Evolutionary conservation across 1,140 invertebrate genomes (phyloP), one percentile per base, ranked within the genome.

Genomic region (Eupeodes corollae): DNA sequence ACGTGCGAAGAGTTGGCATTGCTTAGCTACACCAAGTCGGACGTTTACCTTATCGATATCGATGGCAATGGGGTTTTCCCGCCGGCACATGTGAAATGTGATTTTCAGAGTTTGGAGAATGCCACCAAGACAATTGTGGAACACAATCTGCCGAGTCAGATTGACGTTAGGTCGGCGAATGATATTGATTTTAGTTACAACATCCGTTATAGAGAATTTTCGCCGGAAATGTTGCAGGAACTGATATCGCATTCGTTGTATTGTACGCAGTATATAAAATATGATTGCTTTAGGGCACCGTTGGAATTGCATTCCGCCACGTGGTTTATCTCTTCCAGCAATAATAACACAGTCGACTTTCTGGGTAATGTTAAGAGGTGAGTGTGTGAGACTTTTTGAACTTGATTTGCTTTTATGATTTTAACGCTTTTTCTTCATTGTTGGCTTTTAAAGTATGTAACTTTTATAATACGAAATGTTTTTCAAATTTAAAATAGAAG

Each of bases 1-100:
- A 92, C 90, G 0, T 96, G 91, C 65, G 90, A 95, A 70, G 90
- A 94, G 61, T 64, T 95, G 39, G 90, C 88, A 11, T 72, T 93
- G 5, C 67, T 92, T 6, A 83, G 83, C 18, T 88, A 88, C 56
- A 88, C 83, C 0, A 80, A 89, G 57, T 86, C 88, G 34, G 88
- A 91, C 53, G 87, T 92, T 0, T 94, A 92, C 60, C 74, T 83
- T 26, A 88, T 93, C 49, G 91, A 95, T 58, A 91, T 95, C 46
- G 91, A 96, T 67, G 88, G 91, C 2, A 91, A 92, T 63, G 91
- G 91, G 0, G 80, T 82, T 45, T 88, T 91, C 58, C 86, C 88
- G 19, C 90, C 91, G 1, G 86, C 87, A 3, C 80, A 91, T 56
- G 90, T 94, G 0, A 84, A 87, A 54, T 96, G 91, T 63, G 85